These are phyloP conservation scores for Neocloeon triangulifer DNA, from an alignment of 1,140 invertebrate genomes.

Conservation along the genomic window DNA sequence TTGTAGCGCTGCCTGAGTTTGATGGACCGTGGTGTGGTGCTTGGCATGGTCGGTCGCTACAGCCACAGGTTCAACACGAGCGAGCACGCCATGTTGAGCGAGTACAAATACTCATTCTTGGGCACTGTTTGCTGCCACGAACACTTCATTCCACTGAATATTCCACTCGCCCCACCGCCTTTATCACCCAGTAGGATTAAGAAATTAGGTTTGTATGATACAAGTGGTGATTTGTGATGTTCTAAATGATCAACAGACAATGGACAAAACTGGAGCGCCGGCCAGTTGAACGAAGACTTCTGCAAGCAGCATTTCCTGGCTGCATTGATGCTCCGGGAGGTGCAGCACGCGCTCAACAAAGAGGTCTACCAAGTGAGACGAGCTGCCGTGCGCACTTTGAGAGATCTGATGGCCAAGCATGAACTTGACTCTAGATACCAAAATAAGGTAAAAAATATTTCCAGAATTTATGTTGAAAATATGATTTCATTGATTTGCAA, in stretches of 20 bases:
- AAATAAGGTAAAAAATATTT: slow-evolving; percentile 22
- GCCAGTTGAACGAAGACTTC: too few relatives aligned
- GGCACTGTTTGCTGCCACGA: slow-evolving; percentile 85
- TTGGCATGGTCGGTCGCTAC: slow-evolving; percentile 65
- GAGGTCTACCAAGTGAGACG: slow-evolving; percentile 61
- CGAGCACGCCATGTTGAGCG: slow-evolving; percentile 52
- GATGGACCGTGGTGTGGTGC: slow-evolving; percentile 85
- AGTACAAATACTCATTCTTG: slow-evolving; percentile 72
- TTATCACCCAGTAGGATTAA: neutral
- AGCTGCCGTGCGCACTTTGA: slow-evolving; percentile 49
- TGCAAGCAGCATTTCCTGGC: slow-evolving; percentile 75
- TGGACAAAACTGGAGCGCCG: too few relatives aligned
- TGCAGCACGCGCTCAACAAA: slow-evolving; percentile 55
- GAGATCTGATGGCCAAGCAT: slow-evolving; percentile 80
- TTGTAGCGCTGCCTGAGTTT: slow-evolving; percentile 67
- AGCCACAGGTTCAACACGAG: slow-evolving; percentile 64
- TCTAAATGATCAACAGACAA: too few relatives aligned
- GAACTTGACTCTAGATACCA: slow-evolving; percentile 77
- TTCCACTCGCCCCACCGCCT: slow-evolving; percentile 23
- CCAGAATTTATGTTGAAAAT: too few relatives aligned
- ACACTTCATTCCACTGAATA: slow-evolving; percentile 72
- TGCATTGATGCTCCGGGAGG: slow-evolving; percentile 49
- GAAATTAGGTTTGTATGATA: slow-evolving; percentile 4
- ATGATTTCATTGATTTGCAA: too few relatives aligned
- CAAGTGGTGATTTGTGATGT: too few relatives aligned